Evolutionary conservation across 2,797 vertebrate genomes (phyloP), one percentile per base, ranked within the genome.

Genomic region (Oceanodroma leucorhoa): DNA sequence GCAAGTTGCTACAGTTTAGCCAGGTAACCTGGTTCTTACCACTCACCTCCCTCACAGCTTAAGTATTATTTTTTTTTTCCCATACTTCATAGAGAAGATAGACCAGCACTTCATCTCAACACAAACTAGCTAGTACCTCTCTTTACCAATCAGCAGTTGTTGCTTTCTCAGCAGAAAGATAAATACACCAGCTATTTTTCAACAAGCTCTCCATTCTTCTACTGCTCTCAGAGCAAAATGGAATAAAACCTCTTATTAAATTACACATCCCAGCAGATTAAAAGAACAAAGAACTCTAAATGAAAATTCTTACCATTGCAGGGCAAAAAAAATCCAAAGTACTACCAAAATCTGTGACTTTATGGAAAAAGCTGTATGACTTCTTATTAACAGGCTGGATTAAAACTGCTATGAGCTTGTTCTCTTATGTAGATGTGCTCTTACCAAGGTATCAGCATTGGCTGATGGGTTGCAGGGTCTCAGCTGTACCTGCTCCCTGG

Each of bases 331-430:
- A 55, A 14, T 9, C 18, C 30, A 24, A n/a, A 61, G 4, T 0
- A 14, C 5, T 4, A 9, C 15, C 16, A 55, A 71, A 87, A 43
- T 3, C 14, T 18, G 1, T 5, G 1, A 26, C 2, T 23, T 23
- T 9, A 5, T 6, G 0, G 15, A 5, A 48, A 38, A 67, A 41
- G 2, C 27, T 36, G 0, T 0, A 5, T 16, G 0, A 14, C 23
- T 61, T 30, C 14, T 29, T 40, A 16, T 1, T 22, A 27, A 2
- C 8, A 51, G 5, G 9, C 58, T 18, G 0, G 3, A 43, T 2
- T 13, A 36, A 50, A 51, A 7, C 22, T 23, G 5, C 3, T 43
- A 9, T 27, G 16, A n/a, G 10, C 18, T 62, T 72, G 3, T 51
- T 79, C 50, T 70, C 30, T 86, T 90, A 46, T 36, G 6, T 73